These are phyloP conservation scores for Eilema griseolum DNA, from an alignment of 2,888 invertebrate species.

Conservation along the genomic window DNA sequence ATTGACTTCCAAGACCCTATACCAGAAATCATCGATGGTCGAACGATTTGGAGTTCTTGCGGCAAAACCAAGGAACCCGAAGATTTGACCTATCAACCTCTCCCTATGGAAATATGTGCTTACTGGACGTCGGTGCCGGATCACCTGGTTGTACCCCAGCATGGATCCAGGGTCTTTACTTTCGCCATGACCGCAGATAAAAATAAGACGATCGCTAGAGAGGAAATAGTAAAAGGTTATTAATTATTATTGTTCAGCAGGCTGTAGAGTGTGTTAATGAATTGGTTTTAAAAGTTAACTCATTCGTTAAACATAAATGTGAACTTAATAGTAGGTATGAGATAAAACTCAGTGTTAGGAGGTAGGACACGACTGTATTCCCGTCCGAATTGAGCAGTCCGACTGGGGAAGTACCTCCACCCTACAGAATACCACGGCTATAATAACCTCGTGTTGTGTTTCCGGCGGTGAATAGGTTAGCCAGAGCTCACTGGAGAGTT, in stretches of 20 bases:
- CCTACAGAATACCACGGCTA: no score
- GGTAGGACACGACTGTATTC: no score
- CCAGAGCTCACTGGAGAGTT: no score
- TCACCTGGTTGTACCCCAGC: slow-evolving; percentile 79
- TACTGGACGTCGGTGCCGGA: slow-evolving; percentile 84
- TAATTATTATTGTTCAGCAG: slow-evolving; percentile 30
- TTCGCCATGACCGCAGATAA: slow-evolving; percentile 86
- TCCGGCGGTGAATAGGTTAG: no score
- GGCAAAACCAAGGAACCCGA: slow-evolving; percentile 78
- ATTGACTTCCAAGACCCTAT: slow-evolving; percentile 73
- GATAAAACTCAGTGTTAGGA: no score
- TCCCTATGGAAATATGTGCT: slow-evolving; percentile 74
- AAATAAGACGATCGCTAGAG: slow-evolving; percentile 77
- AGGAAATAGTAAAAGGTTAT: slow-evolving; percentile 76
- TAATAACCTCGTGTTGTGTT: no score
- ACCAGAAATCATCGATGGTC: slow-evolving; percentile 73
- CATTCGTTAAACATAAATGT: no score
- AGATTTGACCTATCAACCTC: slow-evolving; percentile 72
- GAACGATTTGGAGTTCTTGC: slow-evolving; percentile 75
- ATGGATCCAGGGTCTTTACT: slow-evolving; percentile 79
- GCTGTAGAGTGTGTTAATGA: neutral
- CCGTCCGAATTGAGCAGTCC: no score
- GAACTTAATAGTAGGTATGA: no score
- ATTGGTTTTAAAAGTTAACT: neutral
- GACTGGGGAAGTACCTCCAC: no score